Base-by-base conservation (phyloP, 2,113 vertebrate genomes). In the Rhinogobius similis region DNA sequence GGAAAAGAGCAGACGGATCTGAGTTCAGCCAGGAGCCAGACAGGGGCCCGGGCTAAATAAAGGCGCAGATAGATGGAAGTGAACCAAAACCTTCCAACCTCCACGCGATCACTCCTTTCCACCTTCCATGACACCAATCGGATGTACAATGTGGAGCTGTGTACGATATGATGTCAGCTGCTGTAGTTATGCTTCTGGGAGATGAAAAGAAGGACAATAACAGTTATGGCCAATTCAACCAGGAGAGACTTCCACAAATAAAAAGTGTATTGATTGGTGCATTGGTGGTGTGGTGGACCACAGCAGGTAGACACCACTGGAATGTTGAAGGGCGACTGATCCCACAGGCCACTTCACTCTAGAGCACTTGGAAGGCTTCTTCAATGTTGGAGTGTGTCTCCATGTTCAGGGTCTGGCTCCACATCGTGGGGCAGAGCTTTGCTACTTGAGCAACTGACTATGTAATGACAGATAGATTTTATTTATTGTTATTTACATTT, bases 1-100 rank as follows among this genome's bases (percentile, higher is more conserved):
- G 91, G 96, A 95, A 93, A 87, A 86, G 87, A 83, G 73, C 90
- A 94, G 94, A 95, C 75, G 88, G 92, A 95, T 96, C 93, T 91
- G 87, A 92, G 93, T 93, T 91, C 86, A 88, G 90, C 67, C 58
- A 80, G 84, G 85, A 82, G 64, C 20, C 21, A 83, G 87, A 89
- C 88, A 92, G 87, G 89, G 91, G 88, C 76, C 81, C 75, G 77
- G 89, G 87, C 91, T 90, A 93, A 93, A 93, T 92, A 93, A 93
- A 92, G 89, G 87, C 91, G 82, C 81, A 91, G 92, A 90, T 87
- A 89, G 87, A 92, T 91, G 90, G 82, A 92, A 87, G 79, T 76
- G 73, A 61, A 77, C 72, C 62, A 38, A 75, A 82, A 86, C 88
- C 86, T 87, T 87, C 79, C 87, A 82, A 84, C 82, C 81, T 82